Base-by-base conservation (phyloP, 1,140 invertebrate species). In the Trichoplusia ni region DNA sequence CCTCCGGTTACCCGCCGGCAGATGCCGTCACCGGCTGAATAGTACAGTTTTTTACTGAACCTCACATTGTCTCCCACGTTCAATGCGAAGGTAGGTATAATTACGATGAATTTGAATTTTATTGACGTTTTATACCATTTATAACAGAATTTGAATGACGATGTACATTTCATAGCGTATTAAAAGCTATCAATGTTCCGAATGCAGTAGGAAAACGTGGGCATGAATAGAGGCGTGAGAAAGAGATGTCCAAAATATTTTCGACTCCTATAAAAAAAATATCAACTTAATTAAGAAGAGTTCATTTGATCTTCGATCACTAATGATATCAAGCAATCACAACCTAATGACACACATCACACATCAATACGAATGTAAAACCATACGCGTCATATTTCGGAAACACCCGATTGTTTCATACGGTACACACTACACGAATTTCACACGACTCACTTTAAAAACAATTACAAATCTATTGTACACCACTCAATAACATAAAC, bases 401-500 rank as follows among this genome's bases (percentile, higher is more conserved):
- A 44, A 44, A 59, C 38, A 19, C 4, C n/a, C 14, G 2, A 44
- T 59, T 59, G 40, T 59, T 59, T 44, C 19, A 13, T 35, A 53
- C 14, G 18, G 2, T 40, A 38, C 37, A 31, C 13, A 49, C 25
- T 7, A n/a, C n/a, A 42, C 7, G 23, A 63, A 68, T 60, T 70
- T 75, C 67, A 61, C 69, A 74, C 54, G 53, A 49, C 19, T 33
- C 58, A 66, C 69, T 74, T 64, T 35, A 69, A 67, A 74, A 82
- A 81, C 76, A 81, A 86, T 82, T 75, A 77, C 64, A 49, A 38
- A 63, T 66, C 61, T 69, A 81, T 83, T 85, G 79, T 82, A 75
- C 64, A 47, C 7, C 49, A 14, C 58, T 51, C 47, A 67, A 75
- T 71, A 56, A 61, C 47, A 21, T 54, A 69, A 77, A 71, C 67